Evolutionary conservation across 2,797 vertebrate species (phyloP), one percentile per base, ranked within the genome.

Genomic region (Scarus forsteni): DNA sequence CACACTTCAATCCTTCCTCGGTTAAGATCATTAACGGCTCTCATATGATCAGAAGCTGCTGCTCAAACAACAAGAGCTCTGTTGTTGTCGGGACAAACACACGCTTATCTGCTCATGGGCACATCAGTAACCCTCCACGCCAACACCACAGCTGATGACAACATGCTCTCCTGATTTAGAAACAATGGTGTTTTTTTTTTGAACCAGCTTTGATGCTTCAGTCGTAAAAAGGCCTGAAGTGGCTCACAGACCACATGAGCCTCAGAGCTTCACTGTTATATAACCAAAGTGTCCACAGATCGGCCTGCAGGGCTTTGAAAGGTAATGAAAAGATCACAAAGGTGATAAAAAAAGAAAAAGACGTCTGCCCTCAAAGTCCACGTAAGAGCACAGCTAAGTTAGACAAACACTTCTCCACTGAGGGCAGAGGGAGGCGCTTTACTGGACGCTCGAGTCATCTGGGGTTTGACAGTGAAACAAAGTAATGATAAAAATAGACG

Each of bases 31-130:
- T 88, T 84, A 85, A 66, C 71, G 60, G 77, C n/a, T 81, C 77
- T 88, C 87, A 89, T 84, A 87, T 89, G 89, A 89, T 87, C 67
- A 46, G 76, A 49, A 51, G 85, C 80, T 80, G 80, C 54, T 10
- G 70, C 66, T 64, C 70, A 44, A 87, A 82, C 67, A 89, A 85
- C 79, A 81, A 75, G 0, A 49, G 65, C 64, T 4, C 51, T 62
- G 56, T 84, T 88, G 81, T 86, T 82, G 27, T 27, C 27, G 55
- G 44, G 42, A 66, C 46, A 57, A 43, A 70, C 52, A 40, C 56
- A 46, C 38, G 39, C 8, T 51, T 56, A 53, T 57, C 15, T 14
- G 52, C 63, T 73, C 71, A 52, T 8, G 38, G 48, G n/a, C 10
- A 57, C 73, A 46, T 69, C 63, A 27, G 58, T 51, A 34, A 44